Base-by-base conservation (phyloP, 2,797 vertebrate species). In the Oceanodroma leucorhoa region DNA sequence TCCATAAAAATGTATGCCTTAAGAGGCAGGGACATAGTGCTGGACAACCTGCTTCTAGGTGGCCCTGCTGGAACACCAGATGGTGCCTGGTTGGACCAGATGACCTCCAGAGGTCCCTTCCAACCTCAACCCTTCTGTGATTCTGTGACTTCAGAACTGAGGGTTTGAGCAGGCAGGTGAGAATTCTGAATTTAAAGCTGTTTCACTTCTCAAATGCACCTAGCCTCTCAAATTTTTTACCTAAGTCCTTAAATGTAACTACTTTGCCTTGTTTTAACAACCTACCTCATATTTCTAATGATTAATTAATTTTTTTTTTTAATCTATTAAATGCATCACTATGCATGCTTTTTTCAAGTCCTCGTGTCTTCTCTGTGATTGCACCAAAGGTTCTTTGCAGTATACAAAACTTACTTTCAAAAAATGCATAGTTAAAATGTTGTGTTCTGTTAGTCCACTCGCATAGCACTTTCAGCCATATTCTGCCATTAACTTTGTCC, bases 401-500 rank as follows among this genome's bases (percentile, higher is more conserved):
- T 11, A 10, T 46, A n/a, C 4, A 20, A 26, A 69, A 13, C 15
- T 24, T 50, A 32, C 17, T 64, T 75, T 75, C 15, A 27, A 32
- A 84, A 82, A 88, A 41, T 10, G 5, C 5, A 0, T 22, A 10
- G 20, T 46, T 67, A 66, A 62, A 64, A 54, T 45, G 29, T 32
- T 5, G 5, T 34, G 43, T 62, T 66, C 21, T 54, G 0, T 34
- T 57, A 32, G 9, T 60, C 38, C 1, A 10, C 9, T 81, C 4
- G 7, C 2, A 6, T 1, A 26, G 45, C 6, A 3, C 55, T 79
- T 67, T 16, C 22, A 67, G 50, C 45, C 19, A 2, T 55, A 53
- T 30, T 54, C 24, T 92, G 53, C 41, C 32, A 69, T 53, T 96
- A 71, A 96, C 71, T 79, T 36, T 51, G 23, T 95, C 40, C 14